These are phyloP conservation scores for Epinephelus awoara DNA, from an alignment of 2,797 vertebrate species.

Conservation along the genomic window DNA sequence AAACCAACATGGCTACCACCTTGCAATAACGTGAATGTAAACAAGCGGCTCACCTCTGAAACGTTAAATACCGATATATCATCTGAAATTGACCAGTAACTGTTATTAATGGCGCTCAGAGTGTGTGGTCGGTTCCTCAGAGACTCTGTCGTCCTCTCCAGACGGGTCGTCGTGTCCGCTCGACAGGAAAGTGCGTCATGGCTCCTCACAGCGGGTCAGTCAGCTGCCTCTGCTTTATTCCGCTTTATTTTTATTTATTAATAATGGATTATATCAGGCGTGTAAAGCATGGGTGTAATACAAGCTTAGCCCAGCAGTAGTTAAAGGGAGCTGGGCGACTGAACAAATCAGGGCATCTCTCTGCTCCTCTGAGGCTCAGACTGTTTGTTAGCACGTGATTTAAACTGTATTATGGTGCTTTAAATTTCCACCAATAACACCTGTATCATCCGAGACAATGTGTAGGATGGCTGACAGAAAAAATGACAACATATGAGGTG, in stretches of 20 bases:
- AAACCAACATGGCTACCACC: conserved; percentile 78
- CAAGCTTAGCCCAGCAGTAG: no score
- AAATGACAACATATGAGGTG: no score
- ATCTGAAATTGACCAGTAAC: accelerated
- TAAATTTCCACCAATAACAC: no score
- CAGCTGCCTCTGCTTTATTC: background rate
- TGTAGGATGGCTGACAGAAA: no score
- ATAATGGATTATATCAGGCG: accelerated
- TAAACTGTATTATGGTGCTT: no score
- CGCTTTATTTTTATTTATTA: accelerated
- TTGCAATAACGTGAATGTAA: conserved; percentile 66
- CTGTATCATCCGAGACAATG: no score
- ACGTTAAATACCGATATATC: accelerated
- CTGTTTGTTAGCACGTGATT: no score
- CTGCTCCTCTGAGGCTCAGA: no score
- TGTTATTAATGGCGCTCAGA: conserved; percentile 72
- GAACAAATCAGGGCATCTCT: no score
- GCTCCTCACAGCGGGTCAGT: conserved; percentile 74
- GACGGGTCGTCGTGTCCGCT: conserved; percentile 10
- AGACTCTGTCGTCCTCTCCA: conserved; percentile 38
- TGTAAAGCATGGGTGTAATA: no score
- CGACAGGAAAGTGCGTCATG: conserved; percentile 66
- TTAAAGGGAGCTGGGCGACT: no score
- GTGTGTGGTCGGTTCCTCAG: conserved; percentile 61
- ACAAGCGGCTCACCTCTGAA: conserved; percentile 41